Evolutionary conservation across 2,797 vertebrate genomes (phyloP).

Genomic region (Phoxinus dragarum): DNA sequence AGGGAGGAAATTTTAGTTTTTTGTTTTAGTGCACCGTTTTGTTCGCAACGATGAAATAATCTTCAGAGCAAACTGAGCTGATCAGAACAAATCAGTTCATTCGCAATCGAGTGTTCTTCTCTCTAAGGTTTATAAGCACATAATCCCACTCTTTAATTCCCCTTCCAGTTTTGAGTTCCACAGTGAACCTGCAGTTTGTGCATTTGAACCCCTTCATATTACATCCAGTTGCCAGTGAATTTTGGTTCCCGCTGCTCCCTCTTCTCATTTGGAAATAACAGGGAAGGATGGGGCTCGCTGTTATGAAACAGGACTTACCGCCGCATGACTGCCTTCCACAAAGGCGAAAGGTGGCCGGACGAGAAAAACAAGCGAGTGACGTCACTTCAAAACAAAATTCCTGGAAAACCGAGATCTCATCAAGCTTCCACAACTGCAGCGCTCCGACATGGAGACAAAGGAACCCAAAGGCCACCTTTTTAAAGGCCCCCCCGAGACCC

Average conservation of each 20-base stretch:
- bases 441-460: slow-evolving; percentile 51
- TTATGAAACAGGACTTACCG: slow-evolving; percentile 46
- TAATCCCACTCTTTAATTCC: slow-evolving; percentile 34
- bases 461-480: slow-evolving; percentile 60
- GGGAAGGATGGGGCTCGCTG: neutral
- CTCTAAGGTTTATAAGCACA: neutral
- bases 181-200: neutral
- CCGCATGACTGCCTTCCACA: slow-evolving; percentile 49
- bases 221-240: neutral
- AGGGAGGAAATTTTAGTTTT: neutral
- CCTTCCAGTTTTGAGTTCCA: neutral
- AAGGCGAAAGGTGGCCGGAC: slow-evolving; percentile 46
- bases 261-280: slow-evolving; percentile 2
- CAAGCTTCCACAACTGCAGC: slow-evolving; percentile 17
- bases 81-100: too few relatives aligned
- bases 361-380: slow-evolving; percentile 49
- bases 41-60: neutral
- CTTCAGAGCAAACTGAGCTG: too few relatives aligned
- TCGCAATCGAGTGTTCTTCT: too few relatives aligned
- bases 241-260: neutral
- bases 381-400: slow-evolving; percentile 54
- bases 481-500: slow-evolving; percentile 51
- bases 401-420: slow-evolving; percentile 51
- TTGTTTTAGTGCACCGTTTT: neutral
- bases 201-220: neutral